Evolutionary conservation across 2,113 vertebrate species (phyloP), one percentile per base, ranked within the genome.

Genomic region (Cynocephalus volans): DNA sequence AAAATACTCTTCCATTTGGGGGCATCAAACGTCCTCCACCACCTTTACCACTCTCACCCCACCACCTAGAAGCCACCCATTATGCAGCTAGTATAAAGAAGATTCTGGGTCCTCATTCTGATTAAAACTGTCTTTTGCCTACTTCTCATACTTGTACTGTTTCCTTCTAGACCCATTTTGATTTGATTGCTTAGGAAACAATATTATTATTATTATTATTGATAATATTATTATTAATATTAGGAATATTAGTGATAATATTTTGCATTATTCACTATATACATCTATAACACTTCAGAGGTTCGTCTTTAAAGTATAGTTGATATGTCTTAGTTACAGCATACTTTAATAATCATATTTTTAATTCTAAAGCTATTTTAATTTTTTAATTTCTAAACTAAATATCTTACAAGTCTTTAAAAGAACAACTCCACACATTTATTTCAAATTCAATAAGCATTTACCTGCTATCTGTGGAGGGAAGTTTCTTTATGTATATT

Each of bases 361-460:
- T 17, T 58, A 64, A 77, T 76, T 48, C 17, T 50, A 82, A 6
- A 23, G 1, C 6, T 77, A 48, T 86, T 92, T 82, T 3, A 67
- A 11, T 13, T 70, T 87, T 82, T 93, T 28, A 31, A 26, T 19
- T 88, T 86, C 33, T 75, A 65, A 95, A 45, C 14, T 64, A 72
- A 81, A 6, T 80, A 72, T 65, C 85, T 58, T 79, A 21, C 2
- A 73, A 56, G 28, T 90, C 24, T 76, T 94, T 94, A 17, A 83
- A 93, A 75, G 3, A 45, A 36, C 3, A 90, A 79, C 17, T 50
- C 88, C 3, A 70, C 19, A 80, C 6, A 75, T 83, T 79, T 52
- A 48, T 58, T 88, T 95, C 1, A 77, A 93, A 85, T n/a, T 93
- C 58, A 86, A 62, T 13, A 92, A 54, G 7, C 15, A 87, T 24